Conservation (phyloP, 2,113 vertebrate genomes). For the Centropus bengalensis region DNA sequence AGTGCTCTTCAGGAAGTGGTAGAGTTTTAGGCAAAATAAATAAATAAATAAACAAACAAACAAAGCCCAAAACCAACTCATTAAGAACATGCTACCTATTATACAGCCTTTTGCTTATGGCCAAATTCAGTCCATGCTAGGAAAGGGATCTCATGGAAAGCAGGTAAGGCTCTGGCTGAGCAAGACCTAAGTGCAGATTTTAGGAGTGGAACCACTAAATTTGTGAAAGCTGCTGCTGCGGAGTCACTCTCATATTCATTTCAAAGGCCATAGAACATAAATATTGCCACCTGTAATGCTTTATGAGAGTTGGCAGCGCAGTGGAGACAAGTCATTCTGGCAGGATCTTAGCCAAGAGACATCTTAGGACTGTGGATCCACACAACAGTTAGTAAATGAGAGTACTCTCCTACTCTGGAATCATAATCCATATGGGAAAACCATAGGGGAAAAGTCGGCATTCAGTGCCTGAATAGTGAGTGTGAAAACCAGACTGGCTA, state of each 20-base stretch:
- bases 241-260: neutral
- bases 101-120: neutral
- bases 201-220: neutral
- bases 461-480: neutral
- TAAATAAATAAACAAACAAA: neutral
- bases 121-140: neutral
- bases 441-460: neutral
- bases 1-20: neutral
- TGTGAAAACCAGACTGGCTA: neutral
- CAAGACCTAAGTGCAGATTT: neutral
- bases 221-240: neutral
- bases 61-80: neutral
- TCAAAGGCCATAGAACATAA: slow-evolving; percentile 25
- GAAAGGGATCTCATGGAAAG: neutral
- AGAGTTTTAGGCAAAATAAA: neutral
- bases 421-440: neutral
- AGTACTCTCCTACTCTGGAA: neutral
- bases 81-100: neutral
- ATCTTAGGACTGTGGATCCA: neutral
- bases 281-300: slow-evolving; percentile 54
- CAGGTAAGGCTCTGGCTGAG: neutral
- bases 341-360: slow-evolving; percentile 13
- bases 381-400: neutral
- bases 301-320: slow-evolving; percentile 22
- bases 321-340: slow-evolving; percentile 11